A percentile compares a stretch with the other conserved stretches of the same genome.
These are phyloP conservation scores for Zoanthus solanderi DNA, from an alignment of 92 coral and sea anemone genomes.

Conservation along the genomic window DNA sequence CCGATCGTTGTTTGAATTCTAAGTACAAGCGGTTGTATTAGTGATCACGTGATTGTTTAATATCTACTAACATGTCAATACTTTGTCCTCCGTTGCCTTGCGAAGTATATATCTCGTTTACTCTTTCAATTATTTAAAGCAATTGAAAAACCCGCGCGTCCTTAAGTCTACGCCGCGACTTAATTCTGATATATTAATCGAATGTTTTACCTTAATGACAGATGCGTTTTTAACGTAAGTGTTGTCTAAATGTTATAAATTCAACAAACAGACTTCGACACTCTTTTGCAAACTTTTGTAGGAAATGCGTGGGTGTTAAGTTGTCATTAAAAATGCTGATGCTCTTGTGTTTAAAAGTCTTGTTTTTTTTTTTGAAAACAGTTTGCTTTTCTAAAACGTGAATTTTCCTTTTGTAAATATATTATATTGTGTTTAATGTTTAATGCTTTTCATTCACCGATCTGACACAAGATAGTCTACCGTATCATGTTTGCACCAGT, in stretches of 20 bases:
- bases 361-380: not conserved
- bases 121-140: not conserved
- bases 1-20: not conserved
- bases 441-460: no score
- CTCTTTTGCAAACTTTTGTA: not conserved
- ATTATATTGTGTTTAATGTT: not conserved
- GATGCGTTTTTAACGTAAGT: not conserved
- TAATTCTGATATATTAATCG: not conserved
- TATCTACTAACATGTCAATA: not conserved
- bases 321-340: not conserved
- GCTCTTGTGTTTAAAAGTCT: not conserved
- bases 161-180: conserved; percentile 14
- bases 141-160: conserved; percentile 15
- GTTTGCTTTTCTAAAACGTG: not conserved
- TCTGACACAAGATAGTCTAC: no score
- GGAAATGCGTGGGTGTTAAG: not conserved
- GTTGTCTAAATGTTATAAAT: not conserved
- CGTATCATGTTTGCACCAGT: no score
- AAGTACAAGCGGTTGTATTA: not conserved
- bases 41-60: conserved; percentile 40
- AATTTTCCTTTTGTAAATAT: not conserved
- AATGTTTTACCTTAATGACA: conserved; percentile 15
- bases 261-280: conserved; percentile 2
- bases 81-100: not conserved
- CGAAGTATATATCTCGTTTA: conserved; percentile 19